Base-by-base conservation (phyloP, 2,113 vertebrate species). In the Trochalopteron elliotii region DNA sequence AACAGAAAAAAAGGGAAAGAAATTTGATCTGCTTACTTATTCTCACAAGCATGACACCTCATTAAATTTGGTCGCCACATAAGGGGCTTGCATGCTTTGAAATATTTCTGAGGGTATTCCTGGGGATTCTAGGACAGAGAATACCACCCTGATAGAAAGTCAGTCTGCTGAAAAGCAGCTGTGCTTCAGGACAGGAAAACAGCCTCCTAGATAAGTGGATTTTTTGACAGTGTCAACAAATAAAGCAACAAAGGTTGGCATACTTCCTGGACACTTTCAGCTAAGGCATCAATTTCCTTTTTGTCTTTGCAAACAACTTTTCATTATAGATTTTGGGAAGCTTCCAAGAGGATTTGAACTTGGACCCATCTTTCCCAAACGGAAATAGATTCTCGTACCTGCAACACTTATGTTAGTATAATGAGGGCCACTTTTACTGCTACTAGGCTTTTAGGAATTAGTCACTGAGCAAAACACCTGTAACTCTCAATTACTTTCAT, bases 361-460 rank as follows among this genome's bases (percentile, higher is more conserved):
- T 87, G 89, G 30, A 89, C 24, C 17, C 80, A 13, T 35, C 59
- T 83, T 81, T 75, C 53, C 52, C 13, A 67, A 80, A 86, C 0
- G 0, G 37, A 93, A 92, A 93, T 83, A 86, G 52, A 78, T 68
- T 92, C 57, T 89, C 22, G 44, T 64, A 87, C 53, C 44, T 91
- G 39, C 28, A 82, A 30, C 20, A 44, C 11, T 89, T 44, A 83
- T 64, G 60, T 84, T 92, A 75, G 33, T 75, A 63, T 92, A 97
- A 97, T 78, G 56, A 82, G 31, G 70, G n/a, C 27, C 28, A 72
- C 64, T 89, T 95, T 52, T 59, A 68, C 44, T 75, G 28, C 31
- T 94, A 35, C 37, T 15, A 75, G 60, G 65, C 47, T 89, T 92
- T 94, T 49, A 91, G 83, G 86, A 94, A 77, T 93, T 92, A 83